phyloP scores from a whole-genome alignment of 2,113 vertebrate species.

The Lagenorhynchus albirostris region DNA sequence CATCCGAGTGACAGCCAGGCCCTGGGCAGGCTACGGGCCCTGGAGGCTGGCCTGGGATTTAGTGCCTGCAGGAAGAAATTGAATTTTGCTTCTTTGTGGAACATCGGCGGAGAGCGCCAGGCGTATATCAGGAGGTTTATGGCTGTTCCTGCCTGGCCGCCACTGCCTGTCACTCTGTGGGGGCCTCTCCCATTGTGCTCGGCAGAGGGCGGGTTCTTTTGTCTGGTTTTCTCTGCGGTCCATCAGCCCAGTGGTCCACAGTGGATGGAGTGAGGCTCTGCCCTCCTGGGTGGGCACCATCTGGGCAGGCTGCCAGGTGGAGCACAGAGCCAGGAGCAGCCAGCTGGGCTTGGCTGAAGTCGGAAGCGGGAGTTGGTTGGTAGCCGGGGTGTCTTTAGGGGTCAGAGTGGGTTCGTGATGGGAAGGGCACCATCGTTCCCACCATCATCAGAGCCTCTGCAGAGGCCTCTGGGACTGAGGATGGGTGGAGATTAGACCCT shows the following conservation, averaged over 20 bases:
- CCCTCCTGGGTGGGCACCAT: slow-evolving; percentile 58
- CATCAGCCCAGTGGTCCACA: slow-evolving; percentile 23
- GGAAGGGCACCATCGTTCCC: not conserved
- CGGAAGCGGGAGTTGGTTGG: slow-evolving; percentile 68
- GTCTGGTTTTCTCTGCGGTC: slow-evolving; percentile 42
- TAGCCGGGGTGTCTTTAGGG: slow-evolving; percentile 32
- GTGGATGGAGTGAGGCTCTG: slow-evolving; percentile 54
- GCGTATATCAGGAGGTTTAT: slow-evolving; percentile 80
- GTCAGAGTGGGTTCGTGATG: not conserved
- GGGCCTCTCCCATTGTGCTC: slow-evolving; percentile 3
- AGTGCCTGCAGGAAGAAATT: slow-evolving; percentile 80
- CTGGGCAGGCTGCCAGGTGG: slow-evolving; percentile 63
- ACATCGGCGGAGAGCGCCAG: slow-evolving; percentile 60
- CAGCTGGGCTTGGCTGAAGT: slow-evolving; percentile 66
- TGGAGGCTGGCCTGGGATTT: slow-evolving; percentile 74
- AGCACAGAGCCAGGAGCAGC: slow-evolving; percentile 67
- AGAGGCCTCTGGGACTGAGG: not conserved
- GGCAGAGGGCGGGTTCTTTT: slow-evolving; percentile 36
- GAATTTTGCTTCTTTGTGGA: slow-evolving; percentile 82
- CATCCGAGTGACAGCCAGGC: slow-evolving; percentile 58
- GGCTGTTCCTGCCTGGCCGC: slow-evolving; percentile 45
- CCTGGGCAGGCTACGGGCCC: slow-evolving; percentile 61
- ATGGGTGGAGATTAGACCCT: not conserved
- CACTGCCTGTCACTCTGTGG: slow-evolving; percentile 17
- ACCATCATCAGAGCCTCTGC: not conserved